These are phyloP conservation scores for Acanthosoma haemorrhoidale DNA, from an alignment of 2,888 invertebrate species.

Conservation along the genomic window DNA sequence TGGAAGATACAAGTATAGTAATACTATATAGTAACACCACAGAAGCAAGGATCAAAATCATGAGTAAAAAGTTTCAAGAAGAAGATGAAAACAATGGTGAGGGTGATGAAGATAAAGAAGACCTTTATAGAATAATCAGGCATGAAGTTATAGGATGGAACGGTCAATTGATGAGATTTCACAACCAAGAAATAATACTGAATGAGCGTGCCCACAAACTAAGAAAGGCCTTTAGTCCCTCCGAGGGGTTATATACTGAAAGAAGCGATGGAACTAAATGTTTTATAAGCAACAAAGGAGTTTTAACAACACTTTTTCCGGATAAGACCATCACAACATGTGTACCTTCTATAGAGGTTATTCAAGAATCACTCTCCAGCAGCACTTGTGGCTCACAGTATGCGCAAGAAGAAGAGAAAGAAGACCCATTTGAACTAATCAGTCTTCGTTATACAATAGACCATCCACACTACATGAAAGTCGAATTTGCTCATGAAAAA, in stretches of 20 bases:
- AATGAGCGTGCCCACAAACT: background rate
- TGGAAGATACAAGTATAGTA: constrained; percentile 12
- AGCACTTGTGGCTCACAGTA: background rate
- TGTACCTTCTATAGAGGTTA: background rate
- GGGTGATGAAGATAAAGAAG: background rate
- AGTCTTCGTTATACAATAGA: background rate
- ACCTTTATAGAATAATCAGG: background rate
- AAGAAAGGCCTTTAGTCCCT: background rate
- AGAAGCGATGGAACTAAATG: constrained; percentile 16
- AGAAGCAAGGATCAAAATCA: background rate
- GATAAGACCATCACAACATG: constrained; percentile 6
- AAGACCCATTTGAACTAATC: background rate
- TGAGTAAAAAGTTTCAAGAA: background rate
- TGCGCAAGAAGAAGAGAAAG: background rate
- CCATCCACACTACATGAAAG: constrained; percentile 16
- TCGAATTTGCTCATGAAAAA: background rate
- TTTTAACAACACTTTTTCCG: background rate
- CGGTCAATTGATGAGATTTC: background rate
- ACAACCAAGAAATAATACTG: background rate
- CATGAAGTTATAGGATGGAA: constrained; percentile 3
- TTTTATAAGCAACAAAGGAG: background rate
- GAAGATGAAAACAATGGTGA: background rate
- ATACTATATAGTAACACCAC: constrained; percentile 20
- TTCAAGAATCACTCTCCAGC: background rate
- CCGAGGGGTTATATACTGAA: background rate